Base-by-base conservation (phyloP, 2,797 vertebrate species). In the Pangasius macronema region DNA sequence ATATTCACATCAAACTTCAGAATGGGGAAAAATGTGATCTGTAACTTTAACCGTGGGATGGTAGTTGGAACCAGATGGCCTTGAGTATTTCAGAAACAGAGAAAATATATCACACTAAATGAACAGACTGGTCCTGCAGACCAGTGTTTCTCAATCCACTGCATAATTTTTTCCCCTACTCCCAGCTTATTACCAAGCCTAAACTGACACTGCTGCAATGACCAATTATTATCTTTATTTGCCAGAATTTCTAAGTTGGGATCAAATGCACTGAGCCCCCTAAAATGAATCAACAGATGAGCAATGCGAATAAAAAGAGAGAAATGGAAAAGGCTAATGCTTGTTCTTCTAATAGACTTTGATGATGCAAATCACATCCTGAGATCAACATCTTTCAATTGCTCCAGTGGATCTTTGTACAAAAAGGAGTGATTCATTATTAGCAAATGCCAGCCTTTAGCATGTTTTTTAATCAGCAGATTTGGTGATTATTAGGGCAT, bases 371-470 rank as follows among this genome's bases (percentile, higher is more conserved):
- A 83, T 89, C 79, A 89, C 87, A 89, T 86, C 67, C 65, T 87
- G 53, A 88, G 89, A 91, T 90, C 88, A 89, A 86, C 89, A 89
- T 86, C 83, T 81, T 86, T 90, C 86, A 87, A 83, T 79, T 85
- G 85, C 77, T 87, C 82, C 9, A 83, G 24, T 20, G 4, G 24
- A 49, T 82, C 42, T 65, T 59, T 87, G 88, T 90, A 82, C 89
- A 90, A 89, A 88, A 86, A 88, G 61, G 75, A 86, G 83, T 85
- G 83, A 89, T 86, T 90, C 65, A 87, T 91, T 90, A 90, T 89
- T 85, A 90, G 61, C 85, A 87, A 89, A 88, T 85, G 90, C 88
- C 87, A 90, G 89, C 90, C 72, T 84, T 89, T 90, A 86, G 83
- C 80, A 80, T 90, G 89, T 83, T 84, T 87, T 87, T 85, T 89